Percentiles rank a stretch among this genome's conserved stretches.
Evolutionary conservation across 2,888 invertebrate genomes (phyloP).

Genomic region (Rapana venosa): DNA sequence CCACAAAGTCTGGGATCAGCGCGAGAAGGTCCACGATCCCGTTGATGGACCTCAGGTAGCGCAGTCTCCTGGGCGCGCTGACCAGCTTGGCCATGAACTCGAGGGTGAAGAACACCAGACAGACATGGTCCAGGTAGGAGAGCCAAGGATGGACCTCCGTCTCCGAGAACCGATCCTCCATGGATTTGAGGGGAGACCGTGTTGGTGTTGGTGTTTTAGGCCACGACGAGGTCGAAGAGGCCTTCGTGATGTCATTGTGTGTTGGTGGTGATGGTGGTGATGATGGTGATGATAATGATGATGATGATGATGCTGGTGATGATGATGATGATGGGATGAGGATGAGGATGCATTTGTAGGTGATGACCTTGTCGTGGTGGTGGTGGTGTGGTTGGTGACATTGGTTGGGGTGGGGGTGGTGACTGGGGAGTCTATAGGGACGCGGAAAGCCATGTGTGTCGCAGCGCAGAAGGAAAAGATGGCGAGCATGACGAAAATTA

Average conservation of each 20-base stretch:
- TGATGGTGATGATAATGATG: too few species aligned
- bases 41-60: constrained; percentile 42
- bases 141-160: constrained; percentile 55
- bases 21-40: constrained; percentile 45
- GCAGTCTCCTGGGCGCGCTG: constrained; percentile 56
- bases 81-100: constrained; percentile 64
- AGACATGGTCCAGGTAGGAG: constrained; percentile 59
- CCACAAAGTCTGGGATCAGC: constrained; percentile 67
- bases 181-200: too few species aligned
- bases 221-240: too few species aligned
- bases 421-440: not conserved
- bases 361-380: not conserved
- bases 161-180: constrained; percentile 12
- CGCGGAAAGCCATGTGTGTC: constrained; percentile 47
- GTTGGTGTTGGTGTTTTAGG: too few species aligned
- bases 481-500: constrained; percentile 50
- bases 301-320: too few species aligned
- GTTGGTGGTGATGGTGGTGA: too few species aligned
- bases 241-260: constrained; percentile 15
- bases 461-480: constrained; percentile 54
- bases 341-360: not conserved
- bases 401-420: not conserved
- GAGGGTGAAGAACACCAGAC: constrained; percentile 66
- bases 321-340: not conserved
- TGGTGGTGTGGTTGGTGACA: not conserved